Evolutionary conservation across 2,888 invertebrate genomes (phyloP).

Genomic region (Meliscaeva auricollis): DNA sequence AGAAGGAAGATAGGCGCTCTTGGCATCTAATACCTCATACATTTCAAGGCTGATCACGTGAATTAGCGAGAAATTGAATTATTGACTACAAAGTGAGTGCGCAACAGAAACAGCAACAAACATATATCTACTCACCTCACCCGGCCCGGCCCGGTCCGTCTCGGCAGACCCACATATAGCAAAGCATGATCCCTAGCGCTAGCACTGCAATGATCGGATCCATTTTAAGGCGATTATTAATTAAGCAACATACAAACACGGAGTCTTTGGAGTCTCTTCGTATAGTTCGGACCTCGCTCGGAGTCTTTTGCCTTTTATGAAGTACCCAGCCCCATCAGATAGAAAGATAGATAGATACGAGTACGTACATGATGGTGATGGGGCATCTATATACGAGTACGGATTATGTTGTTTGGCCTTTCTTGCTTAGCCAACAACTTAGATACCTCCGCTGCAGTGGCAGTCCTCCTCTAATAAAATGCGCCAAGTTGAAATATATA

Average conservation of each 20-base stretch:
- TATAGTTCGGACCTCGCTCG: no score
- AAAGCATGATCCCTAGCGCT: conserved; percentile 41
- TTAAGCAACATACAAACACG: conserved; percentile 62
- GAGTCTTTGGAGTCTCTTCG: conserved; percentile 8
- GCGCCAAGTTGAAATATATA: conserved; percentile 47
- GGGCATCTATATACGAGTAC: conserved; percentile 13
- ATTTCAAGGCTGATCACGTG: conserved; percentile 75
- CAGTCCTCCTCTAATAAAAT: conserved; percentile 34
- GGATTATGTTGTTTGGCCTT: conserved; percentile 69
- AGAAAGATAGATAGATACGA: conserved; percentile 37
- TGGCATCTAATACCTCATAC: conserved; percentile 73
- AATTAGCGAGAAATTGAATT: conserved; percentile 75
- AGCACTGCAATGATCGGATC: conserved; percentile 42
- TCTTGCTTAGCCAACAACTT: conserved; percentile 18
- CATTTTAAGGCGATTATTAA: conserved; percentile 72
- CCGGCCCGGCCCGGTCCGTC: no score
- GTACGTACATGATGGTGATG: conserved; percentile 41
- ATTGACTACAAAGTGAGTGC: conserved; percentile 70
- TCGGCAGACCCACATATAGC: conserved; percentile 15
- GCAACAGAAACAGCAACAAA: conserved; percentile 35
- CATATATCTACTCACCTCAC: neutral
- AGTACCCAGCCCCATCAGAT: conserved; percentile 17
- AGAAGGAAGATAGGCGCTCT: conserved; percentile 47
- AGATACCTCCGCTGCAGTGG: no score
- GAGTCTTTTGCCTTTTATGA: conserved; percentile 18